A percentile compares a stretch with the other conserved stretches of the same genome.
Evolutionary conservation across 1,140 invertebrate genomes (phyloP).

Genomic region (Lasioglossum baleicum): DNA sequence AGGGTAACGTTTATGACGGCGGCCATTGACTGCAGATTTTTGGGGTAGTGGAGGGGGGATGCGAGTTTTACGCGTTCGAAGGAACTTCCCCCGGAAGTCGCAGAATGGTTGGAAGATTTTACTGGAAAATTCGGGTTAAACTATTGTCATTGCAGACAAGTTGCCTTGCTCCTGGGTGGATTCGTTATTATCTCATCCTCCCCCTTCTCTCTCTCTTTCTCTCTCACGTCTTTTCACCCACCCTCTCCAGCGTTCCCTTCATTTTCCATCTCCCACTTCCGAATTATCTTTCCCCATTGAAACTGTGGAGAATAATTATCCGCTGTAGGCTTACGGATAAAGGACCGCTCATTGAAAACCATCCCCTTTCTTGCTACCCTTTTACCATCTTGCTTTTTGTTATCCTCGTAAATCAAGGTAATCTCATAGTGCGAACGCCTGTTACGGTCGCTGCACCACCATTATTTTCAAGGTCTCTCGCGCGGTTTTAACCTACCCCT

Average conservation of each 20-base stretch:
- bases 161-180: constrained; percentile 62
- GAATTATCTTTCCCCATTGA: constrained; percentile 69
- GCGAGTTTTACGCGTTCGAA: constrained; percentile 54
- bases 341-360: constrained; percentile 70
- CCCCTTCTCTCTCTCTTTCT: neutral
- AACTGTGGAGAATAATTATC: constrained; percentile 75
- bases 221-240: constrained; percentile 4
- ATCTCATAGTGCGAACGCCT: constrained; percentile 71
- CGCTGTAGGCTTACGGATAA: constrained; percentile 73
- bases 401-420: constrained; percentile 68
- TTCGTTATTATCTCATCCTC: constrained; percentile 69
- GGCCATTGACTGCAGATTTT: constrained; percentile 55
- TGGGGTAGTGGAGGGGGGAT: neutral
- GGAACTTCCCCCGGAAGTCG: constrained; percentile 58
- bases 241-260: constrained; percentile 50
- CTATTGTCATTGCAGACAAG: constrained; percentile 52
- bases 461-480: constrained; percentile 18
- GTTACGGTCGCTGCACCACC: constrained; percentile 55
- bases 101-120: constrained; percentile 66
- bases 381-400: constrained; percentile 43
- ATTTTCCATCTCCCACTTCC: constrained; percentile 41
- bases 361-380: constrained; percentile 24
- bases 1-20: constrained; percentile 42
- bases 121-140: constrained; percentile 62
- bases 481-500: neutral